phyloP scores from a whole-genome alignment of 1,140 invertebrate genomes.

The Trichogramma pretiosum region DNA sequence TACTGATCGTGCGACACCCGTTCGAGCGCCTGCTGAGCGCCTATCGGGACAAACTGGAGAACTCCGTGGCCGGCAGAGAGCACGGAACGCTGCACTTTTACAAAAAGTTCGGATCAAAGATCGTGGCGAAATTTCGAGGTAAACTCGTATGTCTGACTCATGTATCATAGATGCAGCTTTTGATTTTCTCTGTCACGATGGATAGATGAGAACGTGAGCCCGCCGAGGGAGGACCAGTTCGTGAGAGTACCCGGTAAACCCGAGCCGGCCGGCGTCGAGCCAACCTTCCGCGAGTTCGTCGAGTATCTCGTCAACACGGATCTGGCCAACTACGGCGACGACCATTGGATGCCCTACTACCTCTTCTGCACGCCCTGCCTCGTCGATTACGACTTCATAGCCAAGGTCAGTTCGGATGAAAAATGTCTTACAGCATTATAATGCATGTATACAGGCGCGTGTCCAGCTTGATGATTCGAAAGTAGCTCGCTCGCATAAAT shows the following conservation, averaged over 20 bases:
- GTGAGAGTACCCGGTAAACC: conserved; percentile 19
- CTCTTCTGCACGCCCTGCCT: conserved; percentile 41
- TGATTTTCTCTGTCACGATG: too few species aligned
- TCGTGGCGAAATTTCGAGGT: conserved; percentile 47
- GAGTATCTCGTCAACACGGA: conserved; percentile 35
- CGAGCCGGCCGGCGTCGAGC: conserved; percentile 39
- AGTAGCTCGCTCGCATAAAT: too few species aligned
- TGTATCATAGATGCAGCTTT: too few species aligned
- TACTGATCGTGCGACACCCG: conserved; percentile 52
- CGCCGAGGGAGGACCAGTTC: conserved; percentile 21
- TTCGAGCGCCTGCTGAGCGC: conserved; percentile 57
- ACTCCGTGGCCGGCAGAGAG: conserved; percentile 41
- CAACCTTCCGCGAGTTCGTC: conserved; percentile 55
- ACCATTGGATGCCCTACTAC: conserved; percentile 46
- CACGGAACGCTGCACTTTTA: conserved; percentile 51
- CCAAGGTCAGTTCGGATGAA: too few species aligned
- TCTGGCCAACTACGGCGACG: conserved; percentile 38
- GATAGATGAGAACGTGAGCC: conserved; percentile 23
- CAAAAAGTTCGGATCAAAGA: conserved; percentile 49
- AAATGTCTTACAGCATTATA: too few species aligned
- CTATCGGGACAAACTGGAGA: conserved; percentile 57
- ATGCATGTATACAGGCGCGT: too few species aligned
- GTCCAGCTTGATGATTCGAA: too few species aligned
- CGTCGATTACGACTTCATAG: conserved; percentile 43
- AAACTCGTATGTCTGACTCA: too few species aligned